Evolutionary conservation across 1,140 invertebrate genomes (phyloP).

Genomic region (Aphelenchoides fujianensis): DNA sequence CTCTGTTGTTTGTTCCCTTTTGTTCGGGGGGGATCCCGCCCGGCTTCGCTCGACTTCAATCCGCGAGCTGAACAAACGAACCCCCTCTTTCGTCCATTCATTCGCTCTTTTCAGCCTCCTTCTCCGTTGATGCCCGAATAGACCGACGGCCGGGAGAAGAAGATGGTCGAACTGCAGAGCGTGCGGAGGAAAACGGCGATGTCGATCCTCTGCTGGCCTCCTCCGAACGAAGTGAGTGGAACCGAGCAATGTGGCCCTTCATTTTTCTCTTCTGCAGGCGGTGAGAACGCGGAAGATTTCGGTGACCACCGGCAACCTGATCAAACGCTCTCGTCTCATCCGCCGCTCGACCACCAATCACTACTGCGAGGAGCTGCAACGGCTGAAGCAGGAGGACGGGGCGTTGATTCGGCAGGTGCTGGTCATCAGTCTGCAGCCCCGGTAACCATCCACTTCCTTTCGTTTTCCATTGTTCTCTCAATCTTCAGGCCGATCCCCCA

Average conservation of each 20-base stretch:
- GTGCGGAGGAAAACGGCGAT: too few species aligned
- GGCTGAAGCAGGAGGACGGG: conserved; percentile 37
- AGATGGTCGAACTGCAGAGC: neutral
- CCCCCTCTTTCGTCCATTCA: neutral
- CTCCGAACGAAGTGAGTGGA: too few species aligned
- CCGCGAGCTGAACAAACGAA: too few species aligned
- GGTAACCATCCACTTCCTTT: conserved; percentile 14
- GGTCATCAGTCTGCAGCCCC: conserved; percentile 35
- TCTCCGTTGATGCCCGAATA: neutral
- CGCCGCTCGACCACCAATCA: conserved; percentile 43
- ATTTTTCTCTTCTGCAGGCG: neutral
- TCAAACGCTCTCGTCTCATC: conserved; percentile 36
- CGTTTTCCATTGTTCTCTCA: neutral
- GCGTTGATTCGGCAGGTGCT: conserved; percentile 38
- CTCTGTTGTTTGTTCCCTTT: too few species aligned
- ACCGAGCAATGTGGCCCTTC: too few species aligned
- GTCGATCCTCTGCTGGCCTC: too few species aligned
- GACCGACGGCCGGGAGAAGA: neutral
- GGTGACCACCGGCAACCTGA: neutral
- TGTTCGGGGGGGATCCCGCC: too few species aligned
- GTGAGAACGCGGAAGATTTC: conserved; percentile 2
- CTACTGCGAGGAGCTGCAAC: conserved; percentile 35
- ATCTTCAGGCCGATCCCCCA: neutral
- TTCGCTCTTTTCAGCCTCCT: neutral
- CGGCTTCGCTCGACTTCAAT: too few species aligned